Percentiles rank a stretch among this genome's conserved stretches.
phyloP scores from a whole-genome alignment of 37 sponge, comb jelly and placozoan species.

The Cladorhizidae sp. region DNA sequence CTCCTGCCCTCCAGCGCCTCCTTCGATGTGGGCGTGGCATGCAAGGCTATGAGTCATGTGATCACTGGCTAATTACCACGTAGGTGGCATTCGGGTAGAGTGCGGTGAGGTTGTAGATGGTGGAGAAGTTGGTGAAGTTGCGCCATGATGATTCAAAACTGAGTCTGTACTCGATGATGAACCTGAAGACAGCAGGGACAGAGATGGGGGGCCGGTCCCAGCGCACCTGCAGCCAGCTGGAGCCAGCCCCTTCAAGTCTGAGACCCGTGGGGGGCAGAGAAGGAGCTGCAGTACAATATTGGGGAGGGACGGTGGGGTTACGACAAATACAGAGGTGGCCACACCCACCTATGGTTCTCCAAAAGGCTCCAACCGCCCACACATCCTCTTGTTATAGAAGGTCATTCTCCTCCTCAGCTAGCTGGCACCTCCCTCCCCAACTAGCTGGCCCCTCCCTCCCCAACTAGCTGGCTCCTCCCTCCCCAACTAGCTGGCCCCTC shows the following conservation, averaged over 20 bases:
- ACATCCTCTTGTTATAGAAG: too few species aligned
- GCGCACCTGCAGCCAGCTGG: background rate
- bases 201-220: background rate
- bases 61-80: constrained; percentile 6
- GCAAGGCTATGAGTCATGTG: too few species aligned
- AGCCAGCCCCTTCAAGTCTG: background rate
- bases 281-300: constrained; percentile 7
- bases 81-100: constrained; percentile 39
- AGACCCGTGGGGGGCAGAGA: constrained; percentile 19
- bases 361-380: too few species aligned
- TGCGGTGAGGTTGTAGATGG: background rate
- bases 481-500: too few species aligned
- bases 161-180: constrained; percentile 10
- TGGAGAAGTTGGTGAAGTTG: background rate
- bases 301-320: background rate
- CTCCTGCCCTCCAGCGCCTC: too few species aligned
- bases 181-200: background rate
- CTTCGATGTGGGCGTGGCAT: too few species aligned
- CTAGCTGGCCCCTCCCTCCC: too few species aligned
- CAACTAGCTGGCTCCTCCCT: too few species aligned
- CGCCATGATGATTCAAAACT: background rate
- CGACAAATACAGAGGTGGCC: too few species aligned
- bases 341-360: too few species aligned
- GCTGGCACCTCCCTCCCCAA: too few species aligned
- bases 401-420: too few species aligned